Percentiles rank a stretch among this genome's conserved stretches.
phyloP scores from a whole-genome alignment of 2,113 vertebrate species.

The Turnix velox region DNA sequence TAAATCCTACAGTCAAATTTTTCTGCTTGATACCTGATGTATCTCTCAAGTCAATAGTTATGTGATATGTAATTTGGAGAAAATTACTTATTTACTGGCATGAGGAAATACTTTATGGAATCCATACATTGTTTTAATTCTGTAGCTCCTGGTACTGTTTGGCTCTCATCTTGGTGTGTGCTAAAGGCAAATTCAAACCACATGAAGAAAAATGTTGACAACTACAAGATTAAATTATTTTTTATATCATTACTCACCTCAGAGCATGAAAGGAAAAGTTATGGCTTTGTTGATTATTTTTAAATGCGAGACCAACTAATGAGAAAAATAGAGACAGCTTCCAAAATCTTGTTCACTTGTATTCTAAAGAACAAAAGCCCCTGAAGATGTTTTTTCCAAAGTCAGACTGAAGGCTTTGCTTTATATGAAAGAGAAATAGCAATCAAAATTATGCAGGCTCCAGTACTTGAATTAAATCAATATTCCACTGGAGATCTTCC shows the following conservation, averaged over 20 bases:
- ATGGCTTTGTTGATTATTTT: not conserved
- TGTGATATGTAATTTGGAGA: not conserved
- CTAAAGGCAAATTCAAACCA: conserved; percentile 11
- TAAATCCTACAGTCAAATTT: not conserved
- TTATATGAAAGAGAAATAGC: not conserved
- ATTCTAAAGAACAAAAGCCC: not conserved
- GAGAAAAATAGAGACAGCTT: not conserved
- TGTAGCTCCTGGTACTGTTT: not conserved
- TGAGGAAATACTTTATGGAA: not conserved
- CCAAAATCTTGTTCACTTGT: not conserved
- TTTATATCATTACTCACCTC: not conserved
- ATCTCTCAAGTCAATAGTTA: not conserved
- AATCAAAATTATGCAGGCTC: not conserved
- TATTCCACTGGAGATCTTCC: conserved; percentile 39
- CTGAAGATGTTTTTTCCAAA: not conserved
- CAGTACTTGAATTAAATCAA: conserved; percentile 47
- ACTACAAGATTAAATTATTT: not conserved
- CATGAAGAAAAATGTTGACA: conserved; percentile 20
- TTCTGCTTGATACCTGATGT: not conserved
- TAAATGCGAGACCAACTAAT: conserved; percentile 8
- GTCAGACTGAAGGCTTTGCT: conserved; percentile 3
- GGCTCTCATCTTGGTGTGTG: not conserved
- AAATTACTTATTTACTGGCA: not conserved
- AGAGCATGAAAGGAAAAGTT: conserved; percentile 5
- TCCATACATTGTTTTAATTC: not conserved